Base-by-base conservation (phyloP, 1,140 invertebrate genomes). In the Listronotus oregonensis region DNA sequence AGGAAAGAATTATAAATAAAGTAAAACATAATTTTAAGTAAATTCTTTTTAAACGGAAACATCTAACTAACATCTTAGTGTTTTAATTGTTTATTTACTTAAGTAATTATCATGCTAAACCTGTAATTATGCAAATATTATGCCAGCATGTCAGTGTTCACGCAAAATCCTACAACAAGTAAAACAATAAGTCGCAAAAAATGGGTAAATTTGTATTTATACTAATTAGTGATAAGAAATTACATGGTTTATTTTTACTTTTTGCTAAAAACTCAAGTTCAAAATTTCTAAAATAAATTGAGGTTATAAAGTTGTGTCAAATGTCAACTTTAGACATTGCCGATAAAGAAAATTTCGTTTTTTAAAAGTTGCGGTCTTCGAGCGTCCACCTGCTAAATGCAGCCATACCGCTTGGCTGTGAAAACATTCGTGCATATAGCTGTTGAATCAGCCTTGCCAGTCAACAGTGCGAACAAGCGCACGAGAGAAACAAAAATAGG, bases 11-110 rank as follows among this genome's bases (percentile, higher is more conserved):
- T 10, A 72, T 17, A 12, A 68, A 14, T 32, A 66, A 17, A 17
- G 60, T 18, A 37, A 69, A 17, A 17, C 66, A 32, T 39, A 70
- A 52, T 56, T 66, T 71, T 10, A 68, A 17, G 42, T 73, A 51
- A n/a, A 71, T 69, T 62, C 50, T 67, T 51, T 69, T 73, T 46
- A 73, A 15, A 21, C 73, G 67, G 18, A 60, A 57, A 58, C 73
- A 74, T 72, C 50, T 71, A 40, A 71, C 17, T 67, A 74, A 68
- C 73, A 74, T 74, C 46, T 62, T 66, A 60, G 34, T 37, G 11
- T 37, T 37, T 37, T 37, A 37, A 37, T 10, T 5, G 11, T 37
- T 10, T 32, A 15, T 34, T 18, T 9, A 15, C n/a, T 18, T 55
- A 55, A 32, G n/a, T 55, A 40, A 12, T 54, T 34, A 54, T 7